Evolutionary conservation across 2,888 invertebrate species (phyloP).

Genomic region (Apamea sordens): DNA sequence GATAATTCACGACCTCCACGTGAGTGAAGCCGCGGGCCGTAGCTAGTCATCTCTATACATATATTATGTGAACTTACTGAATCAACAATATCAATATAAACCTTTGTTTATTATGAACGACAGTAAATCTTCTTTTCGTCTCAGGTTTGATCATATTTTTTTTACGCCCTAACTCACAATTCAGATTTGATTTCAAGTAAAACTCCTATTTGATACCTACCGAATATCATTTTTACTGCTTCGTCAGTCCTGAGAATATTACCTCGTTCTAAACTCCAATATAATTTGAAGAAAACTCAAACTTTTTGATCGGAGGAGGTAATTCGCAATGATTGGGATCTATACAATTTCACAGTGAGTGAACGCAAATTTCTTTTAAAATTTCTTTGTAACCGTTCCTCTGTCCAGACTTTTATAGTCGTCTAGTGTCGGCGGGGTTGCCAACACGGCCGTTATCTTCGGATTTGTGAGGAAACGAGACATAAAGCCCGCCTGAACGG

Average conservation of each 20-base stretch:
- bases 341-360: constrained; percentile 77
- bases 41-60: neutral
- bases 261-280: constrained; percentile 50
- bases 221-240: constrained; percentile 38
- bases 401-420: constrained; percentile 73
- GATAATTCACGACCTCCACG: neutral
- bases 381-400: constrained; percentile 72
- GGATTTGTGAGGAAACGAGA: constrained; percentile 83
- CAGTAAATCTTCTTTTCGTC: constrained; percentile 3
- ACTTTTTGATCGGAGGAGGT: constrained; percentile 66
- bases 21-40: neutral
- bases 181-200: constrained; percentile 36
- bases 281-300: constrained; percentile 67
- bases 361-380: constrained; percentile 73
- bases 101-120: neutral
- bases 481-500: constrained; percentile 79
- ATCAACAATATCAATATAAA: neutral
- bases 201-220: constrained; percentile 9
- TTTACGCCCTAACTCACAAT: constrained; percentile 17
- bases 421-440: constrained; percentile 68
- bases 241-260: constrained; percentile 36
- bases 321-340: constrained; percentile 73
- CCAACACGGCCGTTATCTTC: constrained; percentile 77
- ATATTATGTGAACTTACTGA: neutral
- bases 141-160: neutral